Base-by-base conservation (phyloP, 2,888 invertebrate genomes). In the Coenonympha glycerion region DNA sequence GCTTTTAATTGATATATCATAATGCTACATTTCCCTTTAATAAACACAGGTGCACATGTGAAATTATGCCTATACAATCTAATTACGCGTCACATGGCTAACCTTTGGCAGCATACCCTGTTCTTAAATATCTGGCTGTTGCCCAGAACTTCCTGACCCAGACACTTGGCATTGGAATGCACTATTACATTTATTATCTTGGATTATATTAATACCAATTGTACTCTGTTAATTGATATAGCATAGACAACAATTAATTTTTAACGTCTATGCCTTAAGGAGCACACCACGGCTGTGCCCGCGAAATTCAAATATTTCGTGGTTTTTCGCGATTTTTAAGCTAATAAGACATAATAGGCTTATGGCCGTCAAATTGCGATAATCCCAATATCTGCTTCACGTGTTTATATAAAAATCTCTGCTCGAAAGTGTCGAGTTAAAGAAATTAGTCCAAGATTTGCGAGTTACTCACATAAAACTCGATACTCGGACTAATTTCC, bases 81-180 rank as follows among this genome's bases (percentile, higher is more conserved):
- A 53, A 55, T 53, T 55, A 47, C 48, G 48, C 52, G 41, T 53
- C 55, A 47, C 47, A 28, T 44, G 26, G 55, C 68, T 80, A 83
- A 87, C 86, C 86, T 87, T 86, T 87, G 86, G 86, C 86, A 87
- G 67, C 62, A 59, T 61, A 55, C 61, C 56, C 55, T 60, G 61
- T 65, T 64, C 66, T 71, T 53, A 68, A 75, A 73, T 76, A 65
- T 67, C 76, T 86, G 84, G 83, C 86, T 55, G 4, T 31, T 51
- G 53, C 76, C 86, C 84, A 86, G 76, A 65, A 66, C 78, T 84
- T 84, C 82, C 81, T 82, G 66, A 64, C 62, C 62, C 34, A 53
- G 58, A 54, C 53, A 56, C 46, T 55, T 54, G 47, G 44, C 52
- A 52, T 47, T 56, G 52, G 40, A 48, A 45, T 52, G 19, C 28